Evolutionary conservation across 2,797 vertebrate genomes (phyloP).

Genomic region (Gymnothorax javanicus): DNA sequence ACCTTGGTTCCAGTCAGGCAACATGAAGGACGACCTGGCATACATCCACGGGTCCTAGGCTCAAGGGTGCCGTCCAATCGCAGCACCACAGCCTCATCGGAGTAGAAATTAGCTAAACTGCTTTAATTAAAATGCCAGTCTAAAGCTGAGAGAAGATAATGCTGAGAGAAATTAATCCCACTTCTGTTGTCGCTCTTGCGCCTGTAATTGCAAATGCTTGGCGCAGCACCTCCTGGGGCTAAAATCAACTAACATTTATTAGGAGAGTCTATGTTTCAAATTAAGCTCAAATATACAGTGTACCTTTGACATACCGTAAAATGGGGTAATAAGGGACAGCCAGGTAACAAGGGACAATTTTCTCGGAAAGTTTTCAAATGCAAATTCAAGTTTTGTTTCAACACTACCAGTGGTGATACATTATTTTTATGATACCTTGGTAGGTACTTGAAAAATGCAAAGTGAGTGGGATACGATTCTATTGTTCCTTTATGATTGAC

Average conservation of each 20-base stretch:
- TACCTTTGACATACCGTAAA: no score
- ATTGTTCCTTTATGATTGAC: no score
- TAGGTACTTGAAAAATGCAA: no score
- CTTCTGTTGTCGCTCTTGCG: background rate
- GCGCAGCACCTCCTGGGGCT: background rate
- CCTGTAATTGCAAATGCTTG: background rate
- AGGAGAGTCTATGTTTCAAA: background rate
- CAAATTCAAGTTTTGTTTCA: no score
- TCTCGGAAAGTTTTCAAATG: no score
- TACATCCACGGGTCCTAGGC: background rate
- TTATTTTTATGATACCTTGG: no score
- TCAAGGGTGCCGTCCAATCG: background rate
- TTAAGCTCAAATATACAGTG: background rate
- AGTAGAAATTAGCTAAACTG: conserved; percentile 14
- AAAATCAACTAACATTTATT: background rate
- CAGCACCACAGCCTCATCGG: background rate
- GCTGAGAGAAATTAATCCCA: conserved; percentile 10
- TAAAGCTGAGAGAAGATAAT: background rate
- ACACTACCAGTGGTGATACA: no score
- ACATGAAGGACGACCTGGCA: background rate
- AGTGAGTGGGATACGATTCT: no score
- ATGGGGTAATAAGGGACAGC: no score
- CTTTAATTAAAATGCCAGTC: background rate
- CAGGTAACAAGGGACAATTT: no score
- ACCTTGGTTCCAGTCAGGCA: background rate